Evolutionary conservation across 2,797 vertebrate species (phyloP), one percentile per base, ranked within the genome.

Genomic region (Naso thynnoides): DNA sequence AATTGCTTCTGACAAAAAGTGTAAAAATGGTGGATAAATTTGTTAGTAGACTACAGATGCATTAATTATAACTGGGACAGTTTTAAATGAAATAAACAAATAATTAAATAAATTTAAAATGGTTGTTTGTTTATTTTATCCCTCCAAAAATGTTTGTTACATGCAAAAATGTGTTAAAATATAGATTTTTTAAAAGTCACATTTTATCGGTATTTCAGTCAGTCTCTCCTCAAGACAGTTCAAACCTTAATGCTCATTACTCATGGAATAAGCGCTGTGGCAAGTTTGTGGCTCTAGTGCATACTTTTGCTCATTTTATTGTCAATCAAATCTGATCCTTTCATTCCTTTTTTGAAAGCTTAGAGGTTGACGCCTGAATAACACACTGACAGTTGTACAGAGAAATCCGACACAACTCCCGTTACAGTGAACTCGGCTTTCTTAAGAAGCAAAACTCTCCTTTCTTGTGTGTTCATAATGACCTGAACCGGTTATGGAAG

Each of bases 311-410:
- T n/a, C n/a, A n/a, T 52, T 57, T 72, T 48, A 52, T 24, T 59
- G 49, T 29, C 39, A 69, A 33, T 73, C 15, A 63, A 50, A 49
- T 67, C 44, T 52, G 18, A 67, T 52, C 47, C 19, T 36, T 14
- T 55, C 3, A 54, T 18, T 11, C n/a, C n/a, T 24, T 57, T 36
- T n/a, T 52, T 21, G 48, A 38, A 27, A 7, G 13, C 47, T 54
- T 44, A 8, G 33, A 33, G n/a, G 56, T 39, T 60, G 7, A 11
- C 29, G n/a, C 8, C 6, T 45, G 21, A 26, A 21, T 38, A 67
- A 6, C 18, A 33, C 33, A 58, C 13, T 29, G 62, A 61, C 27
- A 42, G 11, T 23, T 69, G n/a, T 29, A 45, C 5, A 50, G 19
- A 41, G 27, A 31, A 56, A 23, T 57, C 44, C 31, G 50, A 19